These are phyloP conservation scores for Myxocyprinus asiaticus DNA, from an alignment of 2,113 vertebrate genomes.

Conservation along the genomic window DNA sequence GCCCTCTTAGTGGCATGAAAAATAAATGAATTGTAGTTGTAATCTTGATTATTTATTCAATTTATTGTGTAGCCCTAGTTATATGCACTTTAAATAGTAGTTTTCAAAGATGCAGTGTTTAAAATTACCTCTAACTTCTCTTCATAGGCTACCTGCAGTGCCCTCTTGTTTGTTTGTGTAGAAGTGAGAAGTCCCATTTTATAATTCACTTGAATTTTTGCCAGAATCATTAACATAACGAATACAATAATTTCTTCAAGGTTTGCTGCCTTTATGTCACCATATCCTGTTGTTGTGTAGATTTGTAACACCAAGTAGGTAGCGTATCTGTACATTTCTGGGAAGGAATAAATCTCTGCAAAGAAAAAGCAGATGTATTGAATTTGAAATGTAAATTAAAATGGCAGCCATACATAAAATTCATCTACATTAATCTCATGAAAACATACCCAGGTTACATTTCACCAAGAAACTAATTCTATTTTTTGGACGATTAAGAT, in stretches of 20 bases:
- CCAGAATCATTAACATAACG: slow-evolving; percentile 33
- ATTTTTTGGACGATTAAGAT: too few species aligned
- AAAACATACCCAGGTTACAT: too few species aligned
- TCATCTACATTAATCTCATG: too few species aligned
- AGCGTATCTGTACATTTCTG: slow-evolving; percentile 36
- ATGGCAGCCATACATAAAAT: neutral
- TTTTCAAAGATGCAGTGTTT: too few species aligned
- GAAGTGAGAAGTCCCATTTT: slow-evolving; percentile 41
- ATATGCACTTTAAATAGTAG: neutral
- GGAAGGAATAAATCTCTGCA: slow-evolving; percentile 13
- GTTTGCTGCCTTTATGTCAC: slow-evolving; percentile 31
- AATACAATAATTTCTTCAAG: slow-evolving; percentile 21
- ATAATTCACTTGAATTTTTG: slow-evolving; percentile 41
- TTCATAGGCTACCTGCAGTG: slow-evolving; percentile 42
- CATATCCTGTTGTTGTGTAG: slow-evolving; percentile 51
- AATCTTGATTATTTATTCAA: too few species aligned
- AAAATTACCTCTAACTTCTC: slow-evolving; percentile 49
- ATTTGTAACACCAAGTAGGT: slow-evolving; percentile 45
- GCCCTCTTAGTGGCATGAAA: too few species aligned
- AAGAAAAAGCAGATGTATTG: neutral
- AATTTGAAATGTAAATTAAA: neutral
- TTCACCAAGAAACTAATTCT: too few species aligned
- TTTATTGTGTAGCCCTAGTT: too few species aligned
- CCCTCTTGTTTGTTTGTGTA: slow-evolving; percentile 43
- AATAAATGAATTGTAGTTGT: too few species aligned